Conservation (phyloP, 2,113 vertebrate species). For the Thunnus thynnus region DNA sequence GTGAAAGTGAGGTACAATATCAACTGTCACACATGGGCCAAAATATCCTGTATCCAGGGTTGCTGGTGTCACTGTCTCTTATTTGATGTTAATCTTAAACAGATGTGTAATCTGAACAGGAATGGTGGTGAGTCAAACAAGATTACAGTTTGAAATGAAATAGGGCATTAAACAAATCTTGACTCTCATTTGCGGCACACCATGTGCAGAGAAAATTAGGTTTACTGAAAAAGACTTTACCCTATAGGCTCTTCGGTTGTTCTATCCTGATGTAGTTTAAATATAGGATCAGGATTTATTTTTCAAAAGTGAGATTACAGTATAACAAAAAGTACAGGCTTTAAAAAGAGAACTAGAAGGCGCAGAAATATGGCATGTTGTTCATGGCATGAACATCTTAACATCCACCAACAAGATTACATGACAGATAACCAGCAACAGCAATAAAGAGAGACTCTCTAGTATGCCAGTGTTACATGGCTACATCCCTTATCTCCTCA, state of each 20-base stretch:
- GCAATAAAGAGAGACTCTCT: slow-evolving; percentile 51
- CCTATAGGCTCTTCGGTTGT: neutral
- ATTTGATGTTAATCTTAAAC: slow-evolving; percentile 2
- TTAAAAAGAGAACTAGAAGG: slow-evolving; percentile 58
- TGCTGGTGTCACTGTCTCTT: neutral
- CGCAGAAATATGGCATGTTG: slow-evolving; percentile 55
- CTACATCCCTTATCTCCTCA: slow-evolving; percentile 47
- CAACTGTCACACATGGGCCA: slow-evolving; percentile 25
- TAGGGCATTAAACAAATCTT: neutral
- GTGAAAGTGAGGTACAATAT: slow-evolving; percentile 30
- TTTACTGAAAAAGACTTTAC: neutral
- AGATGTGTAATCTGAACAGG: slow-evolving; percentile 19
- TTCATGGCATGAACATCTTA: slow-evolving; percentile 60
- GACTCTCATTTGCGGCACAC: slow-evolving; percentile 1
- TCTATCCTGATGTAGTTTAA: slow-evolving; percentile 21
- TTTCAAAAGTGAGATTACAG: slow-evolving; percentile 38
- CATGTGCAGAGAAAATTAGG: neutral
- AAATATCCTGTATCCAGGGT: slow-evolving; percentile 7
- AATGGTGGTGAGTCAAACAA: neutral
- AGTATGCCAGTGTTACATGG: slow-evolving; percentile 46
- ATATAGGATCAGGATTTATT: slow-evolving; percentile 13
- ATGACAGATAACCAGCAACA: slow-evolving; percentile 69
- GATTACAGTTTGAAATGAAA: slow-evolving; percentile 28
- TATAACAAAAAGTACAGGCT: slow-evolving; percentile 53
- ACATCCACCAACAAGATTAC: slow-evolving; percentile 71